These are phyloP conservation scores for Dromius quadrimaculatus DNA, from an alignment of 2,888 invertebrate genomes.

Conservation along the genomic window DNA sequence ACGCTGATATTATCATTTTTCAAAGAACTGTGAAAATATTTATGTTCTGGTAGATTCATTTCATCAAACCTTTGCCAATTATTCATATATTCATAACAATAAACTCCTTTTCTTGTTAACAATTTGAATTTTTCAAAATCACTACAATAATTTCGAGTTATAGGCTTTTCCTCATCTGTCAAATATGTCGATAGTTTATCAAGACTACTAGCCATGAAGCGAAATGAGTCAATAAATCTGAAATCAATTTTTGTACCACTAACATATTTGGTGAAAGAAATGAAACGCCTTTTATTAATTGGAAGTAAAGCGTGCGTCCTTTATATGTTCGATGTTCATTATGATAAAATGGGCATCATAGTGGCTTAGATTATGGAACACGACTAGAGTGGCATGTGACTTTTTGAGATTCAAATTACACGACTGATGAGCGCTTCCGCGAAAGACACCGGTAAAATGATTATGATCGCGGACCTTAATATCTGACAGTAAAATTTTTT, in stretches of 20 bases:
- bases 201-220: not conserved
- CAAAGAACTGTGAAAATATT: slow-evolving; percentile 1
- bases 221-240: no score
- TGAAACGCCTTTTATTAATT: slow-evolving; percentile 21
- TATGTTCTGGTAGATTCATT: not conserved
- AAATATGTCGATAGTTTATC: not conserved
- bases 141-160: no score
- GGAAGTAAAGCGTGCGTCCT: not conserved
- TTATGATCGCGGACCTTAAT: slow-evolving; percentile 56
- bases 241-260: slow-evolving; percentile 9
- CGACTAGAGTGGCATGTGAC: slow-evolving; percentile 55
- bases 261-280: slow-evolving; percentile 33
- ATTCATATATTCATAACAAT: no score
- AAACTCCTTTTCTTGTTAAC: no score
- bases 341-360: slow-evolving; percentile 56
- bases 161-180: no score
- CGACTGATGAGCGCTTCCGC: slow-evolving; percentile 54
- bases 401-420: slow-evolving; percentile 58
- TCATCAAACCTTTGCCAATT: no score
- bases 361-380: slow-evolving; percentile 57
- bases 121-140: no score
- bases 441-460: slow-evolving; percentile 55
- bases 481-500: slow-evolving; percentile 18
- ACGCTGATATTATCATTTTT: no score
- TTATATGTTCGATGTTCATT: not conserved